Base-by-base conservation (phyloP, 2,888 invertebrate genomes). In the Nysson spinosus region DNA sequence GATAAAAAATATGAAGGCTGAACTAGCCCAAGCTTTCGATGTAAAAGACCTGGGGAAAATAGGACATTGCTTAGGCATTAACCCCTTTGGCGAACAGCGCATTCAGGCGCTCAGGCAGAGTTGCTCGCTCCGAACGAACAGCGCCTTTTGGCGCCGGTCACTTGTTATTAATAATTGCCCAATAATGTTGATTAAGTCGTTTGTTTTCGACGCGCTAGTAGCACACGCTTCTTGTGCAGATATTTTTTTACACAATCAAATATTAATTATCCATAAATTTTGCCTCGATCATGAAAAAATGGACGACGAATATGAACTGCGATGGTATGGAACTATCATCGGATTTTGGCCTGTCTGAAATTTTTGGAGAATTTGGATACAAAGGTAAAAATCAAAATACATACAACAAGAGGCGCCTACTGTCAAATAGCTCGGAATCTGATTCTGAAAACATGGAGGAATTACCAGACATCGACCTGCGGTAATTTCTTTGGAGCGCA, bases 401-500 rank as follows among this genome's bases (percentile, higher is more conserved):
- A 39, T 39, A 22, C 22, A 46, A n/a, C n/a, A n/a, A 12, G 22
- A 34, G 6, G 14, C 28, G 28, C 26, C 37, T 12, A 44, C 4
- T 44, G 14, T 44, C 44, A 44, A 30, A n/a, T n/a, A n/a, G n/a
- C n/a, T n/a, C n/a, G n/a, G n/a, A 44, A 32, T 32, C 44, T 12
- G 3, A 19, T 17, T 44, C 19, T n/a, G 14, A n/a, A 44, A 44
- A 9, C 9, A 11, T n/a, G 28, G 44, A 44, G 4, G 44, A 44
- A 44, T 44, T 44, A 32, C 44, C 32, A n/a, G 11, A 44, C 14
- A 44, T 44, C 30, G 44, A 44, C 30, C 14, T 14, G 9, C 44
- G 19, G 44, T 19, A 44, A 44, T 19, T 44, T 44, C 14, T 44
- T 32, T 44, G 44, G 44, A 44, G 32, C 44, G 19, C 44, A 44